phyloP scores from a whole-genome alignment of 37 sponge, comb jelly and placozoan genomes.

The Chondrosia reniformis region DNA sequence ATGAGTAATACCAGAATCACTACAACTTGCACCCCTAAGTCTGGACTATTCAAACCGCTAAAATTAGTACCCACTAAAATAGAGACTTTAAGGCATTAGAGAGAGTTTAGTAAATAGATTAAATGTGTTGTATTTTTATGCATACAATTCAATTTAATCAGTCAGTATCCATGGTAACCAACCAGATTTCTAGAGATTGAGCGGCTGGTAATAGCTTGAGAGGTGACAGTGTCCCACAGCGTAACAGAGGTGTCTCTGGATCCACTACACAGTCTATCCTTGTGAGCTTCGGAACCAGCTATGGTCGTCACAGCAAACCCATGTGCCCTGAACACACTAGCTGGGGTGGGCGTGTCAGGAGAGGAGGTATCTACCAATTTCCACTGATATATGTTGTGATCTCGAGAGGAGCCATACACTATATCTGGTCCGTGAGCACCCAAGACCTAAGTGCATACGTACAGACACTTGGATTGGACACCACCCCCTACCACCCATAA shows the following conservation, averaged over 20 bases:
- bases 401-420: not conserved
- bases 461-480: not conserved
- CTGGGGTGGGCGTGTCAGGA: not conserved
- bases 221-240: slow-evolving; percentile 6
- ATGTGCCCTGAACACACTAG: slow-evolving; percentile 13
- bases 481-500: no score
- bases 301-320: slow-evolving; percentile 1
- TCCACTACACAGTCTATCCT: not conserved
- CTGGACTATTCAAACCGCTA: no score
- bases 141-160: no score
- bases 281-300: not conserved
- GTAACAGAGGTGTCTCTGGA: not conserved
- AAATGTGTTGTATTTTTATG: no score
- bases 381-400: slow-evolving; percentile 14
- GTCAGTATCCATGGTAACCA: no score
- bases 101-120: no score
- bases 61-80: no score
- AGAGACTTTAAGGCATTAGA: no score
- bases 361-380: not conserved
- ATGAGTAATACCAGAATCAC: no score
- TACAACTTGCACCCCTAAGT: no score
- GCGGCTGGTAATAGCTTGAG: not conserved
- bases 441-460: not conserved
- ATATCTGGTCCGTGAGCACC: not conserved
- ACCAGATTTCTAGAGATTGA: slow-evolving; percentile 11